These are phyloP conservation scores for Apodemus agrarius DNA, from an alignment of 2,797 vertebrate species.

Conservation along the genomic window DNA sequence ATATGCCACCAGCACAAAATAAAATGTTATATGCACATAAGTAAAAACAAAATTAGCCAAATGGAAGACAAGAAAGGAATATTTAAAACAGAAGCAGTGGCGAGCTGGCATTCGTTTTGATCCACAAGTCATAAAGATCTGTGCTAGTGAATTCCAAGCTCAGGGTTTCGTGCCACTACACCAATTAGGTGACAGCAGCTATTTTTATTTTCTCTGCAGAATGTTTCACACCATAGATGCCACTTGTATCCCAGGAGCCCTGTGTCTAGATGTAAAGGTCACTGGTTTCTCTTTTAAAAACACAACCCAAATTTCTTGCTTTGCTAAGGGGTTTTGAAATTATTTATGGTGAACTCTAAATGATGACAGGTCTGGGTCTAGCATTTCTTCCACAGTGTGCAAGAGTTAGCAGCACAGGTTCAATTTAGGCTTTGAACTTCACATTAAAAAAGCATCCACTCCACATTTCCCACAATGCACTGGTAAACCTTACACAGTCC, in stretches of 20 bases:
- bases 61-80: slow-evolving; percentile 62
- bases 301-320: slow-evolving; percentile 72
- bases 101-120: slow-evolving; percentile 58
- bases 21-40: slow-evolving; percentile 50
- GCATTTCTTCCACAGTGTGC: background rate
- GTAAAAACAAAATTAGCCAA: slow-evolving; percentile 56
- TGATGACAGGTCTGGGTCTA: background rate
- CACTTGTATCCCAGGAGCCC: background rate
- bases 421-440: background rate
- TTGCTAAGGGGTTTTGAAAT: slow-evolving; percentile 66
- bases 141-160: background rate
- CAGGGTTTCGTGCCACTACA: background rate
- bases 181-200: background rate
- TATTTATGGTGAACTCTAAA: slow-evolving; percentile 54
- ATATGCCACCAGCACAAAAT: slow-evolving; percentile 39
- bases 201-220: slow-evolving; percentile 60
- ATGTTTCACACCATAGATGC: background rate
- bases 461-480: background rate
- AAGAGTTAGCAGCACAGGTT: background rate
- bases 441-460: background rate
- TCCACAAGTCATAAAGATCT: background rate
- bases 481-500: background rate
- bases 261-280: slow-evolving; percentile 68
- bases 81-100: slow-evolving; percentile 55
- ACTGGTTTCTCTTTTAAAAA: slow-evolving; percentile 76